Conservation (phyloP, 2,888 invertebrate genomes). For the Euphydryas editha region DNA sequence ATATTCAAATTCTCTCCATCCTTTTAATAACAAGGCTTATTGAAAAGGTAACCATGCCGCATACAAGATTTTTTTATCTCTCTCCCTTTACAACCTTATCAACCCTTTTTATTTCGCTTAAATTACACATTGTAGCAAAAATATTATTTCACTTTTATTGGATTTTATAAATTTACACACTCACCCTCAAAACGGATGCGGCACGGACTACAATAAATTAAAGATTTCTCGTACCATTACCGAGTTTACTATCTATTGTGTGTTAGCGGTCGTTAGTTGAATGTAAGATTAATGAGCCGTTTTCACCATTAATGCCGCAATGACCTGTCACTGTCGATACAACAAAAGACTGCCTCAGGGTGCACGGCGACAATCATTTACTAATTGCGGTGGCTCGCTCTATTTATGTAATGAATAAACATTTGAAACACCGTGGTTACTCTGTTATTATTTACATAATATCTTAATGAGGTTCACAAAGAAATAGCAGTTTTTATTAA, state of each 20-base stretch:
- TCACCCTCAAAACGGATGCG: not conserved
- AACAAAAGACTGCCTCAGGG: conserved; percentile 57
- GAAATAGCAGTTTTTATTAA: not conserved
- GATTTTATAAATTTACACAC: not conserved
- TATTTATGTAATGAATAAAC: conserved; percentile 32
- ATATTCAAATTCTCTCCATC: conserved; percentile 8
- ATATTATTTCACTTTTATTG: not conserved
- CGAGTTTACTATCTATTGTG: conserved; percentile 66
- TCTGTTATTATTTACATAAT: not conserved
- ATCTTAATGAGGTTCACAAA: not conserved
- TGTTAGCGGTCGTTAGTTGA: conserved; percentile 62
- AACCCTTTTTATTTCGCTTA: not conserved
- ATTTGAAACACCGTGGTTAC: conserved; percentile 1
- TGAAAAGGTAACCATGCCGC: conserved; percentile 17
- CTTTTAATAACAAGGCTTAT: conserved; percentile 22
- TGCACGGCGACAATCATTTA: conserved; percentile 52
- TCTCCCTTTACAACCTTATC: not conserved
- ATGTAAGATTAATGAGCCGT: conserved; percentile 75
- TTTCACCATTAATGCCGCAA: conserved; percentile 60
- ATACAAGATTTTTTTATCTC: not conserved
- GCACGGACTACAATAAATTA: conserved; percentile 60
- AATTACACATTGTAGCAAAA: not conserved
- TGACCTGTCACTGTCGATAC: conserved; percentile 63
- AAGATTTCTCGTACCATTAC: conserved; percentile 71
- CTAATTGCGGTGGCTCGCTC: conserved; percentile 49